Evolutionary conservation across 2,888 invertebrate species (phyloP), one percentile per base, ranked within the genome.

Genomic region (Dorcus hopei): DNA sequence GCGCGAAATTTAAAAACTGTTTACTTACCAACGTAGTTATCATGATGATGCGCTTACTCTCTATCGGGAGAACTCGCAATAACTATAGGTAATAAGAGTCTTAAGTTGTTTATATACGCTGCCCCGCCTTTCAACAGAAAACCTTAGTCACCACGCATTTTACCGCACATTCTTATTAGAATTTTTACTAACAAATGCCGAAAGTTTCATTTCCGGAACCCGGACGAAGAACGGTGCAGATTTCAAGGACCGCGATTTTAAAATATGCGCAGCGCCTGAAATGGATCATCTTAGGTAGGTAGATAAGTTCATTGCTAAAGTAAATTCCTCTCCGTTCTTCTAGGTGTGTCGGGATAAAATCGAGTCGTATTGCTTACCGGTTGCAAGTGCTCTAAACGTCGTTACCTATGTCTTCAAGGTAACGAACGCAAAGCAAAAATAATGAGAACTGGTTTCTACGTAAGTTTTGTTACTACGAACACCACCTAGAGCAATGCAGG

Each of bases 1-100:
- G 6, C 9, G 14, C 42, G 6, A 19, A 45, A 11, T 45, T 45
- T 19, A 45, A 19, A 45, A 45, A 45, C 2, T 3, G 16, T 43
- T 49, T 54, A 69, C 70, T 70, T 64, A 70, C 71, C 66, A 66
- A 7, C 7, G 26, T 33, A 4, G 26, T 33, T 4, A 33, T 40
- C 55, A 65, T 68, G 69, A 69, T 70, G 66, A 58, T 68, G 54
- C 61, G 57, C 59, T 59, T 33, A 33, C 26, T 42, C 56, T 57
- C 54, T 57, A 50, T 41, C 50, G 42, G 42, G 57, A 57, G 60
- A 57, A 60, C 54, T 57, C 57, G 51, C 51, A 57, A 43, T 52
- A 39, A 60, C 60, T 60, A 57, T 49, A 57, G 45, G 53, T 52
- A 57, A 52, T 54, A 50, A 54, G 48, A 50, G 45, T 52, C 41